A percentile compares a stretch with the other conserved stretches of the same genome.
Evolutionary conservation across 2,888 invertebrate species (phyloP).

Genomic region (Hyalella azteca): DNA sequence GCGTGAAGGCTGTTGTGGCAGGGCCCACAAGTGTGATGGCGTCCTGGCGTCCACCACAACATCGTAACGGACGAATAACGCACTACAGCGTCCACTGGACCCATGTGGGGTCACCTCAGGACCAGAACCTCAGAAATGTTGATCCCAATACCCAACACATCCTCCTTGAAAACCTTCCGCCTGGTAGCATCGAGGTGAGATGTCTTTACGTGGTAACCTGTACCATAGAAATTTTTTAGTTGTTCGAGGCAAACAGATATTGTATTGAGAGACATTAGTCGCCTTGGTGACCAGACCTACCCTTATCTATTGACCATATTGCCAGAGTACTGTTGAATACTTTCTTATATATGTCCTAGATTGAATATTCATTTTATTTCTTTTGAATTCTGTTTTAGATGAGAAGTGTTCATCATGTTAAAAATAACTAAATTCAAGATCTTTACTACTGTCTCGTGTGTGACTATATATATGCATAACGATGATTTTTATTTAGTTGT

Average conservation of each 20-base stretch:
- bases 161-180: conserved; percentile 42
- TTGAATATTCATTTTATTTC: no score
- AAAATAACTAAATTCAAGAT: no score
- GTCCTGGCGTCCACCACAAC: conserved; percentile 48
- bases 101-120: conserved; percentile 1
- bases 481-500: no score
- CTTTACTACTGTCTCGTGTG: no score
- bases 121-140: conserved; percentile 40
- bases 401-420: no score
- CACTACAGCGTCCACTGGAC: conserved; percentile 53
- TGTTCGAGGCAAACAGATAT: background rate
- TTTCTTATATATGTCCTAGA: no score
- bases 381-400: background rate
- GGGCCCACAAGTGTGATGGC: conserved; percentile 47
- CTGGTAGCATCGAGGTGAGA: conserved; percentile 18
- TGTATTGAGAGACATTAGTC: no score
- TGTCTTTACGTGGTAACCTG: background rate
- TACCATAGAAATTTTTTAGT: background rate
- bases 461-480: no score
- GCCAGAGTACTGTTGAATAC: no score
- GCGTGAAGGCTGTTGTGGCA: conserved; percentile 47
- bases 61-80: conserved; percentile 49
- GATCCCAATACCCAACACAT: conserved; percentile 48
- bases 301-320: no score
- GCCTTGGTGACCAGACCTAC: no score